Conservation (phyloP, 2,113 vertebrate species). For the Camelus dromedarius region DNA sequence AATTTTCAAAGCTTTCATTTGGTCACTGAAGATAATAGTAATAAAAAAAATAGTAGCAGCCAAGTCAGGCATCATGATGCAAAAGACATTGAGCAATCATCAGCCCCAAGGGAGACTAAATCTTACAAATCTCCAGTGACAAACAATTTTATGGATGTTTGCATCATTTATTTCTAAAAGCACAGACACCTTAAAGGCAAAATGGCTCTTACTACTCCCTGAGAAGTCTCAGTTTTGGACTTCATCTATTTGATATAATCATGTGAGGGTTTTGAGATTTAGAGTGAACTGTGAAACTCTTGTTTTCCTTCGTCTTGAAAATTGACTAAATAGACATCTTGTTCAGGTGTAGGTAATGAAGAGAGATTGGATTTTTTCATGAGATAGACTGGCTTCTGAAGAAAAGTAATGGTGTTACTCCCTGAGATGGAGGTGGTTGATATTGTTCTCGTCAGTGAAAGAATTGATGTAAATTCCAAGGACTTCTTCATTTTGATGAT, state of each 20-base stretch:
- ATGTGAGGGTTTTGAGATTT: conserved; percentile 52
- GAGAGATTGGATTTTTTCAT: conserved; percentile 71
- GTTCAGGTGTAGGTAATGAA: conserved; percentile 70
- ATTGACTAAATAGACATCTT: conserved; percentile 72
- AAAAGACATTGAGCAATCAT: neutral
- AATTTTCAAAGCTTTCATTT: conserved; percentile 35
- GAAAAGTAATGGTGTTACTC: conserved; percentile 55
- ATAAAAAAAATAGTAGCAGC: neutral
- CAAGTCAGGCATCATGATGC: neutral
- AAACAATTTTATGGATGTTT: conserved; percentile 38
- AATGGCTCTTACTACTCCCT: conserved; percentile 33
- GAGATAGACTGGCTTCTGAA: conserved; percentile 47
- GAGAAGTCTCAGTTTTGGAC: conserved; percentile 44
- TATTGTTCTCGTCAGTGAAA: conserved; percentile 66
- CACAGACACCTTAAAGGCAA: conserved; percentile 31
- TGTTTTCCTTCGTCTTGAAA: conserved; percentile 68
- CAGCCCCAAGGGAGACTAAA: neutral
- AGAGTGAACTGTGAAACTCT: conserved; percentile 47
- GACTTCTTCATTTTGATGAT: neutral
- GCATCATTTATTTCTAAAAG: conserved; percentile 52
- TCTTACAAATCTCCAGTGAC: neutral
- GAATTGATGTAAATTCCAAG: conserved; percentile 46
- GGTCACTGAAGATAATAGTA: conserved; percentile 3
- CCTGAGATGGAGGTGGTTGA: conserved; percentile 37
- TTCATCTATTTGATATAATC: conserved; percentile 63